phyloP scores from a whole-genome alignment of 2,888 invertebrate species.

The Carcina quercana region DNA sequence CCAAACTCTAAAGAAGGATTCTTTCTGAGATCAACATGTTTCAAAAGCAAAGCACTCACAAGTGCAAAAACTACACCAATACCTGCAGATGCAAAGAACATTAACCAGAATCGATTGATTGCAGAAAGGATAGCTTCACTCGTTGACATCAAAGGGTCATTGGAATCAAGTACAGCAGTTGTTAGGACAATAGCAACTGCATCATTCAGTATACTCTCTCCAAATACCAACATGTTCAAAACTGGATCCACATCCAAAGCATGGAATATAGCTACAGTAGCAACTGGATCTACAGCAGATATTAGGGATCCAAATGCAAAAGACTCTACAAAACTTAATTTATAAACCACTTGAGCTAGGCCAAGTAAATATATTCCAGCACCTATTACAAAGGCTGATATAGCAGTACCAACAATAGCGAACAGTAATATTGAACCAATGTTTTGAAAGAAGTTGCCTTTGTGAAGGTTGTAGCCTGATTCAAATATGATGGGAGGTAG shows the following conservation, averaged over 20 bases:
- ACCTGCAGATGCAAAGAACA: slow-evolving; percentile 99
- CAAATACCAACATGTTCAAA: slow-evolving; percentile 99
- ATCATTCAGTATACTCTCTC: slow-evolving; percentile 95
- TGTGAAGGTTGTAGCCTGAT: slow-evolving; percentile 98
- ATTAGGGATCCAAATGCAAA: slow-evolving; percentile 99
- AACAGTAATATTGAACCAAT: slow-evolving; percentile 99
- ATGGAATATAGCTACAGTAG: slow-evolving; percentile 98
- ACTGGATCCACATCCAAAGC: slow-evolving; percentile 98
- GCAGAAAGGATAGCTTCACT: slow-evolving; percentile 92
- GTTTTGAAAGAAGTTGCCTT: slow-evolving; percentile 97
- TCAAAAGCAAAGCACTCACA: slow-evolving; percentile 92
- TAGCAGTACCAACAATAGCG: slow-evolving; percentile 97
- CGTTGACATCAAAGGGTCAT: slow-evolving; percentile 76
- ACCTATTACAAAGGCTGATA: slow-evolving; percentile 97
- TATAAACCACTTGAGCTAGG: slow-evolving; percentile 92
- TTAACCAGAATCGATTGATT: slow-evolving; percentile 91
- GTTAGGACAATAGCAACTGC: slow-evolving; percentile 98
- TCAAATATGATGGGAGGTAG: slow-evolving; percentile 99
- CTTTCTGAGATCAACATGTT: slow-evolving; percentile 96
- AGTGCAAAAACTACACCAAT: slow-evolving; percentile 97
- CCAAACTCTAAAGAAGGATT: slow-evolving; percentile 99
- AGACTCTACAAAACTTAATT: slow-evolving; percentile 95
- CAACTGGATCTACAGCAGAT: slow-evolving; percentile 99
- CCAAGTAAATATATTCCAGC: slow-evolving; percentile 97
- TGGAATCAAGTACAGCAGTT: slow-evolving; percentile 85